These are phyloP conservation scores for Trachelus tabidus DNA, from an alignment of 2,888 invertebrate species.

Conservation along the genomic window DNA sequence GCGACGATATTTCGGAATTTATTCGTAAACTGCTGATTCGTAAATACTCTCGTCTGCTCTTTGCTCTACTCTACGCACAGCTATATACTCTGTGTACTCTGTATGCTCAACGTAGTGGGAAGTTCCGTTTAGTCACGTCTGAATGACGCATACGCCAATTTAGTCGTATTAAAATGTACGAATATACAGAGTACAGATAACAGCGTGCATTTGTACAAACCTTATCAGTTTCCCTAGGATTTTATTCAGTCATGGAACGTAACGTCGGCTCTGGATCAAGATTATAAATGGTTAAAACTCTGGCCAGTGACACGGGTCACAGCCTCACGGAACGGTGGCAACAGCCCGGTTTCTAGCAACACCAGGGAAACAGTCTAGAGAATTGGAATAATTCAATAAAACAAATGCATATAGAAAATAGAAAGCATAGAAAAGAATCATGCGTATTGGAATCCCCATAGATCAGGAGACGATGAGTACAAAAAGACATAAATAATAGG, in stretches of 20 bases:
- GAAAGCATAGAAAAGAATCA: background rate
- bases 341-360: background rate
- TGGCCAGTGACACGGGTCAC: background rate
- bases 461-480: background rate
- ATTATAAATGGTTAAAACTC: background rate
- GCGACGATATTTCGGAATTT: background rate
- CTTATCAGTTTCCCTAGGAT: background rate
- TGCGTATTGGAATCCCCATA: background rate
- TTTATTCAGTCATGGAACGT: background rate
- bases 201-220: background rate
- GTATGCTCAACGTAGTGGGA: conserved; percentile 24
- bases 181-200: background rate
- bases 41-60: background rate
- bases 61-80: background rate
- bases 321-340: too few relatives aligned
- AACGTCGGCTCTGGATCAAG: background rate
- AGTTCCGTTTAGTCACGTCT: conserved; percentile 50
- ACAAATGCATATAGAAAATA: background rate
- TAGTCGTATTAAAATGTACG: conserved; percentile 10
- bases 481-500: background rate
- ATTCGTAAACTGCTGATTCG: background rate
- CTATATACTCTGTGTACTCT: background rate
- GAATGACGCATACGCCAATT: conserved; percentile 49
- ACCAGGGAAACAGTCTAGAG: background rate
- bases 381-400: background rate